Conservation (phyloP, 2,888 invertebrate species). For the Eulithis testata region DNA sequence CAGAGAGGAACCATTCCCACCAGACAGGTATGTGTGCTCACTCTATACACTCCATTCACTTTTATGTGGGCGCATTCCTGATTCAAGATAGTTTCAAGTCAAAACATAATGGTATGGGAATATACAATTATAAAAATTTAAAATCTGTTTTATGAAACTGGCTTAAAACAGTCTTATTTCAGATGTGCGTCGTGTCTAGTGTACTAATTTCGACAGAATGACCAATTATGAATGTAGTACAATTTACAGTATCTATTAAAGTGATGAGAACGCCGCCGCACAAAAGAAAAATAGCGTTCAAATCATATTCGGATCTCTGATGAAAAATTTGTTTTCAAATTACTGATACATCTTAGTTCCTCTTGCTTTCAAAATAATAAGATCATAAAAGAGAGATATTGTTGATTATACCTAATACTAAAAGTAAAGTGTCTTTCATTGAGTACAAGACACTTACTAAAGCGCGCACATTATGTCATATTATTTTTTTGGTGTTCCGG, state of each 20-base stretch:
- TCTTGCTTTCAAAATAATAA: too few species aligned
- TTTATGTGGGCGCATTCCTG: neutral
- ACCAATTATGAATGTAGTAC: constrained; percentile 35
- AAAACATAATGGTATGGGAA: too few species aligned
- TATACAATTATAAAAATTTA: neutral
- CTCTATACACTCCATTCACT: neutral
- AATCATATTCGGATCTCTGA: constrained; percentile 1
- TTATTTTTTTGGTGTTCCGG: neutral
- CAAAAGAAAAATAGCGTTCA: constrained; percentile 1
- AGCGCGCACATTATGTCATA: too few species aligned
- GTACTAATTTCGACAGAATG: constrained; percentile 18
- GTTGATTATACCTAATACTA: too few species aligned
- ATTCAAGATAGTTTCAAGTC: neutral
- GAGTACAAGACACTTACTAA: too few species aligned
- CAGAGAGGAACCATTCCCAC: constrained; percentile 61
- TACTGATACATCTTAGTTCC: too few species aligned
- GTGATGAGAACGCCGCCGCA: constrained; percentile 2
- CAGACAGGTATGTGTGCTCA: constrained; percentile 62
- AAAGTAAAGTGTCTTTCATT: too few species aligned
- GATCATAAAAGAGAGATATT: too few species aligned
- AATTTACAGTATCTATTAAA: constrained; percentile 6
- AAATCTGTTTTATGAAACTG: neutral
- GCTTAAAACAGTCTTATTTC: neutral
- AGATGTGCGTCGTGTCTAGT: neutral
- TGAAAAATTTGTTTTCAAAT: too few species aligned